Evolutionary conservation across 1,140 invertebrate genomes (phyloP), one percentile per base, ranked within the genome.

Genomic region (Drosophila suzukii): DNA sequence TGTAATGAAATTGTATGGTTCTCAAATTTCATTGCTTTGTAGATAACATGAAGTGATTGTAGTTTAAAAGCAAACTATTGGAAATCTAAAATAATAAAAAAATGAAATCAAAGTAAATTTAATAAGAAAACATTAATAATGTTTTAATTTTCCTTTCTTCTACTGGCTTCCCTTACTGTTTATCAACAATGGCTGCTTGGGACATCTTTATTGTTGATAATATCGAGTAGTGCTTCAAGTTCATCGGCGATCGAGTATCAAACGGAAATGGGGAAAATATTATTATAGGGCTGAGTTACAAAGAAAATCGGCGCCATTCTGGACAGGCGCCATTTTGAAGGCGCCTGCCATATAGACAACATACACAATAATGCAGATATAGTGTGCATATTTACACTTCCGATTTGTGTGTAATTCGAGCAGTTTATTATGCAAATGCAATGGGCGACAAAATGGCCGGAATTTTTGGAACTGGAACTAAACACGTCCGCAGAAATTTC

Each of bases 401-500:
- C 38, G 47, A 53, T 66, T 36, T n/a, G 47, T 44, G 32, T 44
- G 65, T 44, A 59, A 71, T 58, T 73, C 38, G 55, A 44, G n/a
- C 20, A 57, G 8, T 61, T 2, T 44, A 24, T 46, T 38, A 55
- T 55, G 51, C 66, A 76, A 51, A 65, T 62, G 55, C 70, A 67
- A 38, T 60, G 20, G 15, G 15, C 46, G 32, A 68, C 46, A 63
- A 75, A 76, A 61, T 75, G 72, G 72, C 53, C 34, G 41, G 59
- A 41, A 58, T 34, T 27, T 39, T 47, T 0, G 15, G 12, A 50
- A 34, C 15, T 55, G 15, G 27, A 47, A 47, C 61, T 39, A 43
- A 76, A 68, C 83, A 86, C 83, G 83, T 88, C 75, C 59, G 66
- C 73, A 59, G 36, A 68, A 58, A 41, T 67, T 74, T 62, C 46